Conservation (phyloP, 2,113 vertebrate species). For the Hippolais icterina region DNA sequence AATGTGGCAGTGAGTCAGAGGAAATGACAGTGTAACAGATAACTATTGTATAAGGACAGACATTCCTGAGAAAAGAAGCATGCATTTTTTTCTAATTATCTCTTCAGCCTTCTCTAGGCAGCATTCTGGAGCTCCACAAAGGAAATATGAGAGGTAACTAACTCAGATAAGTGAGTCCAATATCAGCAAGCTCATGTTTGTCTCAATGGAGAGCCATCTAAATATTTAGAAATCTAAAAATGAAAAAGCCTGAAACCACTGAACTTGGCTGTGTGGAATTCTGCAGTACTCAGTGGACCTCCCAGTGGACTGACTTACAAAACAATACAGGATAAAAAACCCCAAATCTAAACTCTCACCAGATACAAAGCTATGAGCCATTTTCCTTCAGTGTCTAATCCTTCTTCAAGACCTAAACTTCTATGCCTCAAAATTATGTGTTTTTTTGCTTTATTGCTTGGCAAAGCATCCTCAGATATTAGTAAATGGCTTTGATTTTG, state of each 20-base stretch:
- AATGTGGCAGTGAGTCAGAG: neutral
- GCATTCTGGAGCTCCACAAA: accelerated
- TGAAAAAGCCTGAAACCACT: neutral
- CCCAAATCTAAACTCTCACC: accelerated
- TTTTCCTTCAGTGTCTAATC: neutral
- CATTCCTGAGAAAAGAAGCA: neutral
- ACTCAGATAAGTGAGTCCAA: neutral
- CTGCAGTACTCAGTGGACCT: neutral
- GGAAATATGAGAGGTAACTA: neutral
- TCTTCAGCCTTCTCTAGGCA: neutral
- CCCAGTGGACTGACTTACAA: neutral
- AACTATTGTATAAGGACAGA: neutral
- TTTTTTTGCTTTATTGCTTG: neutral
- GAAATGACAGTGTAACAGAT: neutral
- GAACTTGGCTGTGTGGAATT: neutral
- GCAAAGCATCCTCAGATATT: neutral
- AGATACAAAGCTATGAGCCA: neutral
- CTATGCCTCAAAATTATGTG: neutral
- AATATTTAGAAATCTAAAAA: neutral
- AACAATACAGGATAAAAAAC: accelerated
- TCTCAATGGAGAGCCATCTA: neutral
- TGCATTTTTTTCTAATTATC: neutral
- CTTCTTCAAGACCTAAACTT: neutral
- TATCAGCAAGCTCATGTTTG: neutral
- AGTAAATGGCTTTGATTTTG: neutral